Percentiles rank a stretch among this genome's conserved stretches.
Evolutionary conservation across 2,797 vertebrate genomes (phyloP).

Genomic region (Microhierax caerulescens): DNA sequence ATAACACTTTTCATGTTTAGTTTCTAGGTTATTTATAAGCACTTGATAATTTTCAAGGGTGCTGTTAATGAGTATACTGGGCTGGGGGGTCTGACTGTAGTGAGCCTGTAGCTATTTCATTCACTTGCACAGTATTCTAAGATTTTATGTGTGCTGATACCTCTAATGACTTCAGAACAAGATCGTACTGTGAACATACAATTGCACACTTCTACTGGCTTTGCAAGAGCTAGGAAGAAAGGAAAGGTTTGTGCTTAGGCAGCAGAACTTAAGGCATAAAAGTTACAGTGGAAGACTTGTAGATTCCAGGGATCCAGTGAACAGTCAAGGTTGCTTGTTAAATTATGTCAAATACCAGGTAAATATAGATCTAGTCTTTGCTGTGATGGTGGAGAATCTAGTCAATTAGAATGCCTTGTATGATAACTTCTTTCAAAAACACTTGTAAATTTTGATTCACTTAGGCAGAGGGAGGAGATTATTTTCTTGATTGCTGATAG

Average conservation of each 20-base stretch:
- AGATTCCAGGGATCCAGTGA: not conserved
- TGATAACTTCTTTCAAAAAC: not conserved
- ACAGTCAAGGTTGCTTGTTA: not conserved
- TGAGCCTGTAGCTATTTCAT: not conserved
- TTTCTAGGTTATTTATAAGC: not conserved
- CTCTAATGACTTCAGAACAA: not conserved
- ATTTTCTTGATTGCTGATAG: not conserved
- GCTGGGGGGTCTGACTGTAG: not conserved
- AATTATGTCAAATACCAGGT: not conserved
- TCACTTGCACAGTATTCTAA: not conserved
- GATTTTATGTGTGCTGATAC: not conserved
- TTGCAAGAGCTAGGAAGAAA: not conserved
- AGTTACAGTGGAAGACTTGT: not conserved
- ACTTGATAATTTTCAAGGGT: not conserved
- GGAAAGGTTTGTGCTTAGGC: not conserved
- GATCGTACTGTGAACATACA: not conserved
- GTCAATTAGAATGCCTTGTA: not conserved
- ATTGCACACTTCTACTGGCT: not conserved
- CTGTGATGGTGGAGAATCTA: not conserved
- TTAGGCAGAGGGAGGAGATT: not conserved
- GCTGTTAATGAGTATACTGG: not conserved
- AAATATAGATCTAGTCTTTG: not conserved
- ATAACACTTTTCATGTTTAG: rapidly evolving
- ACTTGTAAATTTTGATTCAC: not conserved
- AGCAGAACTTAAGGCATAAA: not conserved